Evolutionary conservation across 1,140 invertebrate genomes (phyloP).

Genomic region (Paramacrobiotus metropolitanus): DNA sequence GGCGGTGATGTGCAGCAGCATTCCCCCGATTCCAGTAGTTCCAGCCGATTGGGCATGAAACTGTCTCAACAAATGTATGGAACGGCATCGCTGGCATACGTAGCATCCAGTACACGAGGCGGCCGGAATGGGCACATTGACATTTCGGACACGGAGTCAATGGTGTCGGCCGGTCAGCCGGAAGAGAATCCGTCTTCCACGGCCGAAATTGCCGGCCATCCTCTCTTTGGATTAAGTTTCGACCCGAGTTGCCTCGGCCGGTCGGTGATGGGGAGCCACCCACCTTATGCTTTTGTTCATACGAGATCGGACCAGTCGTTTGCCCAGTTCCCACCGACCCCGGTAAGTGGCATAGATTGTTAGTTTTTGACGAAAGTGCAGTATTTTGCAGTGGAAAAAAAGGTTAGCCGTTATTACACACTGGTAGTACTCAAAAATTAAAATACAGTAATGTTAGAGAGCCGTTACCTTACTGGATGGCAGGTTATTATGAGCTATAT

Average conservation of each 20-base stretch:
- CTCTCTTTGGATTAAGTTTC: not conserved
- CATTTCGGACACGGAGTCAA: not conserved
- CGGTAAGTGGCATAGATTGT: too few relatives aligned
- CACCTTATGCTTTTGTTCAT: not conserved
- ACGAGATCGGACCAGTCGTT: not conserved
- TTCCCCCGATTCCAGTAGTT: not conserved
- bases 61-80: not conserved
- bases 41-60: not conserved
- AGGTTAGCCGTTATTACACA: too few relatives aligned
- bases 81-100: not conserved
- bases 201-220: not conserved
- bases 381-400: too few relatives aligned
- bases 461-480: too few relatives aligned
- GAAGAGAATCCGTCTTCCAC: not conserved
- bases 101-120: not conserved
- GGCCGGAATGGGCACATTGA: not conserved
- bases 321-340: not conserved
- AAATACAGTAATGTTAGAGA: too few relatives aligned
- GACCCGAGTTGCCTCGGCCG: not conserved
- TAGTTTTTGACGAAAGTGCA: too few relatives aligned
- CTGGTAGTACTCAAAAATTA: too few relatives aligned
- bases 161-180: not conserved
- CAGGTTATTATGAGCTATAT: too few relatives aligned
- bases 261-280: not conserved
- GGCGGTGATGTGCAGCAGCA: not conserved